Evolutionary conservation across 2,113 vertebrate species (phyloP).

Genomic region (Thamnophis sirtalis): DNA sequence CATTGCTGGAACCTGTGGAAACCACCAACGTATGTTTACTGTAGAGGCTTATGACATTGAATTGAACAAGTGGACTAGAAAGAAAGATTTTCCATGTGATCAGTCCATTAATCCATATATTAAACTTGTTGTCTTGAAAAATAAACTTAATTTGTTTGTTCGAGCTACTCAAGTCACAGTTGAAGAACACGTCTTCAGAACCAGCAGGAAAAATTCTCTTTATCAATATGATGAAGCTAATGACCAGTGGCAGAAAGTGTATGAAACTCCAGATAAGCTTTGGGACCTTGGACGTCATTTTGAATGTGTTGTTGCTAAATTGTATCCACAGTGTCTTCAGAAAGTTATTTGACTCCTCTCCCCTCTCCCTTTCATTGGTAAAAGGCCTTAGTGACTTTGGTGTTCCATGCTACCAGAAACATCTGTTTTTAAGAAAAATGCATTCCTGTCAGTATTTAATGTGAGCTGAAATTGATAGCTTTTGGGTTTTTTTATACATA

Average conservation of each 20-base stretch:
- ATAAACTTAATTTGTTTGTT: conserved; percentile 92
- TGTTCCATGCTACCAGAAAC: conserved; percentile 34
- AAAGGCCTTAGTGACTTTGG: conserved; percentile 33
- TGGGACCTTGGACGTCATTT: conserved; percentile 99
- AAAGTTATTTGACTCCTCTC: conserved; percentile 85
- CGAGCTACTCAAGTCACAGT: conserved; percentile 97
- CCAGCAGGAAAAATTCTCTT: conserved; percentile 97
- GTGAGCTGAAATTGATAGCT: conserved; percentile 62
- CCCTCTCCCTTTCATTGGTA: background rate
- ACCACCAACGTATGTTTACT: conserved; percentile 95
- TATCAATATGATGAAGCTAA: conserved; percentile 91
- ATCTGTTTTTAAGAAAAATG: conserved; percentile 56
- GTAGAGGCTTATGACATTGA: conserved; percentile 96
- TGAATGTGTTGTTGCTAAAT: conserved; percentile 98
- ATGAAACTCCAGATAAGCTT: conserved; percentile 94
- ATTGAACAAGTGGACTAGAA: conserved; percentile 87
- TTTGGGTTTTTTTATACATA: conserved; percentile 54
- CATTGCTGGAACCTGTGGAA: conserved; percentile 92
- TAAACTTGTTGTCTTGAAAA: conserved; percentile 89
- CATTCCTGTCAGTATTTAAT: conserved; percentile 71
- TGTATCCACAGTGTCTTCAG: conserved; percentile 99
- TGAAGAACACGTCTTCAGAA: conserved; percentile 96
- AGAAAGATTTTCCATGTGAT: conserved; percentile 91
- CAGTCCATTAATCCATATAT: conserved; percentile 96
- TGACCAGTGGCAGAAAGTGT: conserved; percentile 92